These are phyloP conservation scores for Drosophila mayaguana DNA, from an alignment of 2,888 invertebrate genomes.

Conservation along the genomic window DNA sequence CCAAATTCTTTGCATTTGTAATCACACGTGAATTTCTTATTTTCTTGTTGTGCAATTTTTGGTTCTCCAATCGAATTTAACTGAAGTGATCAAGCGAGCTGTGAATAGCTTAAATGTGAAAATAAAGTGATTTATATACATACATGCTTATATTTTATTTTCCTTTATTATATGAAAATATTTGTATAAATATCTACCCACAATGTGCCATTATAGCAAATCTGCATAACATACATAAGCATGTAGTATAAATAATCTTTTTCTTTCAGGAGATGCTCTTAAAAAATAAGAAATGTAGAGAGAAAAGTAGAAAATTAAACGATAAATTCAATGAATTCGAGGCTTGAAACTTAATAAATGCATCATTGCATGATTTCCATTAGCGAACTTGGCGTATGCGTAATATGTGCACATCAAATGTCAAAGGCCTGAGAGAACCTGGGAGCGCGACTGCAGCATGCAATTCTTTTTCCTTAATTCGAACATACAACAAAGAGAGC, in stretches of 20 bases:
- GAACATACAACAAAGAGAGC: background rate
- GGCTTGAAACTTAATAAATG: background rate
- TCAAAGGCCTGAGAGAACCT: background rate
- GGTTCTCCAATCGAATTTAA: background rate
- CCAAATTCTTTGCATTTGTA: background rate
- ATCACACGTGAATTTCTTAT: background rate
- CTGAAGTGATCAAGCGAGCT: no score
- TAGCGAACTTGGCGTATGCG: background rate
- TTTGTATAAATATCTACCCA: background rate
- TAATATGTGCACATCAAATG: background rate
- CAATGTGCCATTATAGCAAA: background rate
- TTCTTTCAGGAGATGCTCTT: background rate
- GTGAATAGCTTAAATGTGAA: no score
- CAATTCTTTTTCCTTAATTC: background rate
- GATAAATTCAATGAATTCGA: background rate
- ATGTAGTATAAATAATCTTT: background rate
- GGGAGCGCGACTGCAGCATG: background rate
- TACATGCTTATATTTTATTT: background rate
- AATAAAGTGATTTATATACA: background rate
- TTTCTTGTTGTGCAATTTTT: background rate
- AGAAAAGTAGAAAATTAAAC: background rate
- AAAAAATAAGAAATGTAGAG: no score
- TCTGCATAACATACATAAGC: no score
- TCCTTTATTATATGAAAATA: background rate
- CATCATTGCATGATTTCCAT: background rate